Conservation (phyloP, 2,888 invertebrate species). For the Willowsia nigromaculata region DNA sequence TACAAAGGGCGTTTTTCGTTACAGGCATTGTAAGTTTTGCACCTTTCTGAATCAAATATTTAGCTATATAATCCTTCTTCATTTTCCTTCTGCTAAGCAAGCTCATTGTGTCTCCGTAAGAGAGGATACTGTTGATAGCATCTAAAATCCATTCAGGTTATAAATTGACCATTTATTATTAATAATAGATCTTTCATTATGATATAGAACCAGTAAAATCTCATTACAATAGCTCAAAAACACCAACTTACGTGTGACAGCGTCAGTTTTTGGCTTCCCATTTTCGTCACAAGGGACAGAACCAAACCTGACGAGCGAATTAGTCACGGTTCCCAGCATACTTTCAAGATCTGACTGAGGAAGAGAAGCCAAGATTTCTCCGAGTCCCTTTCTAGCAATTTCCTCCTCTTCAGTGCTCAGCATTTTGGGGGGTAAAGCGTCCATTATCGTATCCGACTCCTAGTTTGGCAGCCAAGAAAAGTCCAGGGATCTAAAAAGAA, state of each 20-base stretch:
- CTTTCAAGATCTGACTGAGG: constrained; percentile 66
- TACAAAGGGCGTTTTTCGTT: constrained; percentile 82
- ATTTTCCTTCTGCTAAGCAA: constrained; percentile 82
- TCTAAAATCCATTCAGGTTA: constrained; percentile 81
- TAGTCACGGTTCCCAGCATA: constrained; percentile 70
- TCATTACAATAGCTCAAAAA: too few species aligned
- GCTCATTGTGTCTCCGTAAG: constrained; percentile 82
- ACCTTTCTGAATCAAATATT: constrained; percentile 82
- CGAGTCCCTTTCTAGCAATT: constrained; percentile 6
- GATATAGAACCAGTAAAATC: too few species aligned
- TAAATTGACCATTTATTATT: too few species aligned
- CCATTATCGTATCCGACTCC: too few species aligned
- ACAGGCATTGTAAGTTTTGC: constrained; percentile 81
- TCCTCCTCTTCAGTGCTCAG: too few species aligned
- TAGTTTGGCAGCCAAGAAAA: too few species aligned
- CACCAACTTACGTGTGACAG: constrained; percentile 42
- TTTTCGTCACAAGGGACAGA: neutral
- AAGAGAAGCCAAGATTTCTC: constrained; percentile 58
- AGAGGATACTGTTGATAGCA: constrained; percentile 82
- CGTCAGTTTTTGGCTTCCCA: constrained; percentile 3
- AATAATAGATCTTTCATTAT: too few species aligned
- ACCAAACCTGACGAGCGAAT: neutral
- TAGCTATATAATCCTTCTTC: constrained; percentile 83
- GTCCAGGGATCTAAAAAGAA: too few species aligned
- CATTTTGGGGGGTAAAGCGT: too few species aligned